These are phyloP conservation scores for Chrosomus eos DNA, from an alignment of 2,797 vertebrate genomes.

Conservation along the genomic window DNA sequence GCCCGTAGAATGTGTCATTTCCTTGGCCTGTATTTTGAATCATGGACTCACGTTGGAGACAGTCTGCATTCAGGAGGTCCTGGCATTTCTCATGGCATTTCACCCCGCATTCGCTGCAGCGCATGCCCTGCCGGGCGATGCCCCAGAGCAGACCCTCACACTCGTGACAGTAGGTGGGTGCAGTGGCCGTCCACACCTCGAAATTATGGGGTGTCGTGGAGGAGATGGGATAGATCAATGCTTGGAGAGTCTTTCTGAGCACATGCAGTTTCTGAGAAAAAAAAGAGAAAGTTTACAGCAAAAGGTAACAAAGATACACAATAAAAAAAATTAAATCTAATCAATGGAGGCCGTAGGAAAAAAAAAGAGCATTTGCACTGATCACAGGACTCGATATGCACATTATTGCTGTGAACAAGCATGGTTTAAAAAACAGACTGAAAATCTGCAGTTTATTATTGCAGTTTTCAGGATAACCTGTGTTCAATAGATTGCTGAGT, in stretches of 20 bases:
- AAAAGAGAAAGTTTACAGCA: neutral
- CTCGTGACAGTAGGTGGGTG: conserved; percentile 97
- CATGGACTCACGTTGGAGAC: conserved; percentile 92
- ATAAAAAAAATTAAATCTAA: too few species aligned
- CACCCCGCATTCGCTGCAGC: conserved; percentile 94
- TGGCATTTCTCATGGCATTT: conserved; percentile 99
- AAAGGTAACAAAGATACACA: neutral
- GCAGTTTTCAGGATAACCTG: neutral
- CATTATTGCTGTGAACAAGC: neutral
- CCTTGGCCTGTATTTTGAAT: neutral
- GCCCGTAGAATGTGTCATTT: neutral
- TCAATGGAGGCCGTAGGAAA: neutral
- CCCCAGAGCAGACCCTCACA: conserved; percentile 98
- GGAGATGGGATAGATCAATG: conserved; percentile 96
- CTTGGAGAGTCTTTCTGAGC: conserved; percentile 96
- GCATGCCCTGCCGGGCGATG: conserved; percentile 96
- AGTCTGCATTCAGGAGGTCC: conserved; percentile 97
- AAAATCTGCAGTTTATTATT: neutral
- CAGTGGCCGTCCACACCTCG: conserved; percentile 97
- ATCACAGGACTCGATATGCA: neutral
- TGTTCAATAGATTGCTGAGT: neutral
- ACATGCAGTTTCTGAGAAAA: conserved; percentile 90
- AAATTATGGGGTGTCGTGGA: conserved; percentile 97
- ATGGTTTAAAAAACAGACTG: neutral
- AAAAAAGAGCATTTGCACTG: neutral